Base-by-base conservation (phyloP, 2,888 invertebrate genomes). In the Dyspetes luteomarginatus region DNA sequence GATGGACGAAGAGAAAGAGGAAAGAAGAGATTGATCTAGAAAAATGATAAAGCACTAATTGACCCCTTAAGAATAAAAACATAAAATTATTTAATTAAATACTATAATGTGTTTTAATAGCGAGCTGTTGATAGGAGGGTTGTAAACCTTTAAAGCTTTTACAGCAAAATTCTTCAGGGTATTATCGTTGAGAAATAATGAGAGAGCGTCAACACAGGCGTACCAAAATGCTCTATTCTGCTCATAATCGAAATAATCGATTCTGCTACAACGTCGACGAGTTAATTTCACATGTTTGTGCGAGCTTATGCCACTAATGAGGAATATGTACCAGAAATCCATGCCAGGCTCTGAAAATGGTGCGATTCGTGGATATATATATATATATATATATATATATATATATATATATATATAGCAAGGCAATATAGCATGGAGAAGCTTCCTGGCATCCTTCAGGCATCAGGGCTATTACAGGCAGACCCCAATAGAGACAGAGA, bases 381-480 rank as follows among this genome's bases (percentile, higher is more conserved):
- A n/a, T n/a, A n/a, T n/a, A n/a, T n/a, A n/a, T n/a, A n/a, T n/a
- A n/a, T n/a, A n/a, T n/a, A n/a, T n/a, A n/a, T n/a, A n/a, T n/a
- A n/a, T n/a, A n/a, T n/a, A n/a, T 17, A 12, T 12, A 30, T 28
- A 9, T 48, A n/a, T 30, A 52, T 19, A n/a, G 17, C 36, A 1
- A 4, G 36, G 28, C 15, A 22, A 7, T 26, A 71, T 60, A 60
- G 36, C 22, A 52, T 4, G 30, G 41, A 26, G 22, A 2, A 12
- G 36, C 12, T 30, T 52, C 26, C 28, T 62, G 26, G 48, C 50
- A 72, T 72, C 72, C 62, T 72, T 72, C 52, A 72, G 62, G 62
- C 72, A 52, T 62, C 64, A 22, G 73, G 60, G 9, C 45, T 65
- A 74, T 65, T 65, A 74, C 73, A 56, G 36, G 60, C 36, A 36